Conservation (phyloP, 1,140 invertebrate genomes). For the Campoletis sonorensis region DNA sequence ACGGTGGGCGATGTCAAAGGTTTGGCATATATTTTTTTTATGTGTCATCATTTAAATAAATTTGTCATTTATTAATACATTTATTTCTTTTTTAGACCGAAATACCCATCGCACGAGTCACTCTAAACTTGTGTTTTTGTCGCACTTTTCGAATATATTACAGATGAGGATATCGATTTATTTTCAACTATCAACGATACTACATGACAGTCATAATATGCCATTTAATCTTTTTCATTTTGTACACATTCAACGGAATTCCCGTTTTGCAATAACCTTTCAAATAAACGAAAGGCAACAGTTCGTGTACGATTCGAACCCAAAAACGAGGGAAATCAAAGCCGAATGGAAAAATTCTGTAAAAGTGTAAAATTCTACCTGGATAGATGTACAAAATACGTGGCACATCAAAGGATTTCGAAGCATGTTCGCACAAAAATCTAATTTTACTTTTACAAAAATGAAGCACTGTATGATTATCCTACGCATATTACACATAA, state of each 20-base stretch:
- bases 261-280: not conserved
- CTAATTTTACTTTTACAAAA: not conserved
- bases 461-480: not conserved
- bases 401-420: not conserved
- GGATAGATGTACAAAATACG: not conserved
- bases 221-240: slow-evolving; percentile 1
- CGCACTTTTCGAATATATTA: not conserved
- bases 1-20: too few species aligned
- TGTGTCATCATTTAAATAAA: too few species aligned
- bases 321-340: not conserved
- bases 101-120: not conserved
- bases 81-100: too few species aligned
- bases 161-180: slow-evolving; percentile 6
- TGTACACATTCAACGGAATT: not conserved
- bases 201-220: too few species aligned
- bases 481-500: not conserved
- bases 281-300: not conserved
- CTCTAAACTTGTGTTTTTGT: not conserved
- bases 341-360: not conserved
- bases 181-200: slow-evolving; percentile 32
- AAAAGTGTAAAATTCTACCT: not conserved
- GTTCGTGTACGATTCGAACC: not conserved
- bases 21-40: too few species aligned
- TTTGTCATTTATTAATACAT: too few species aligned
- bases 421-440: not conserved